Base-by-base conservation (phyloP, 2,888 invertebrate species). In the Xylota segnis region DNA sequence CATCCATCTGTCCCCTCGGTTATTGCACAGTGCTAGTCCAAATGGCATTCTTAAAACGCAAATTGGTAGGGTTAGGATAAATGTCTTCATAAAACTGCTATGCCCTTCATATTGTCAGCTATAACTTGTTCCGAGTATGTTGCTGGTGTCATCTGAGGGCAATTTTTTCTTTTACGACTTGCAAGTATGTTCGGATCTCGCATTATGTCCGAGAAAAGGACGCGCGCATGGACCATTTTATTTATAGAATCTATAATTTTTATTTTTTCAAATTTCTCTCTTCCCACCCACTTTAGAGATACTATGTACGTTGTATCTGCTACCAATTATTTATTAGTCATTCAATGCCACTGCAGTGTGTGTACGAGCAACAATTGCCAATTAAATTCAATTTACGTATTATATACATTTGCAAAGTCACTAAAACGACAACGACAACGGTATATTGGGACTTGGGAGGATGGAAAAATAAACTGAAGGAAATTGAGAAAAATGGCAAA, bases 341-440 rank as follows among this genome's bases (percentile, higher is more conserved):
- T 74, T 66, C 40, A 59, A 27, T 59, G 4, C 3, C 6, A 27
- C 23, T 68, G 32, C 66, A 68, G 14, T 54, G 58, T 50, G 43
- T 52, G 14, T 37, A 14, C n/a, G 40, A 27, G 66, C 68, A 77
- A 59, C 77, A 77, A 83, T 83, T 77, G 77, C 72, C 83, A 83
- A 83, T 78, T 83, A 83, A 83, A 83, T 83, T 83, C 37, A 66
- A 78, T 68, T 72, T 78, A 78, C 34, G 40, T 47, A 43, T 43
- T 40, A 43, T n/a, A 47, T 63, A 50, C 59, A 72, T 72, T 40
- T 37, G 18, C 65, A 37, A 59, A 71, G 32, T 59, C 50, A 43
- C 27, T 52, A 37, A 50, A 61, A 52, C 23, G 23, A 23, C 23
- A 3, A 23, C 23, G 23, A 37, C 37, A 4, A 37, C 9, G n/a